Evolutionary conservation across 2,888 invertebrate genomes (phyloP), one percentile per base, ranked within the genome.

Genomic region (Patella pellucida): DNA sequence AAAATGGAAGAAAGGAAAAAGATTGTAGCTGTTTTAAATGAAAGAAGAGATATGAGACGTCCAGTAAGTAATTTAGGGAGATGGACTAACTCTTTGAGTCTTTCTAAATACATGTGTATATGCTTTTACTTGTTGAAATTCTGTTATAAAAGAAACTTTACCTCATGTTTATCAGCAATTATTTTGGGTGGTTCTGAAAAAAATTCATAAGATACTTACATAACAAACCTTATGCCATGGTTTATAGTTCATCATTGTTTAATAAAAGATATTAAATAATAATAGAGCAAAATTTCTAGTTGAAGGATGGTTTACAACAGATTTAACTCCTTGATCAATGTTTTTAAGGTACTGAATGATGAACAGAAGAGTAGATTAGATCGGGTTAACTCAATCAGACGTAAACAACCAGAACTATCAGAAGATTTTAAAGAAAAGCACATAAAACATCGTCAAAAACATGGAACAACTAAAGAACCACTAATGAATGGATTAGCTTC

Each of bases 401-500:
- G 79, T 70, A 83, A 84, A 52, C 81, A 84, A 23, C 78, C 83
- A 27, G 87, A 86, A 69, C 69, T 89, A 31, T 82, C 86, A 3
- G 85, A 85, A 12, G 89, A 89, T 3, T 72, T 87, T 51, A 81
- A 82, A 41, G 83, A 85, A 56, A 75, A 85, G 73, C 87, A 87
- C 68, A 79, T 82, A 54, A 78, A 85, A 41, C 90, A 90, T 77
- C 76, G 82, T n/a, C 85, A 88, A 71, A 84, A 85, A 51, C 84
- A 87, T 79, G 87, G 84, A 51, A 85, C 82, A 71, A 83, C 84
- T 2, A 79, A 89, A 51, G 88, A 90, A 78, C 90, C 91, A 9
- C 83, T 90, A 9, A 82, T 91, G 51, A 85, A 85, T 69, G 89
- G 90, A 15, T 76, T 91, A 56, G 88, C 89, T 7, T 88, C 97